These are phyloP conservation scores for Rhopilema esculentum DNA, from an alignment of 30 jellyfish, hydroid and myxozoan genomes.

Conservation along the genomic window DNA sequence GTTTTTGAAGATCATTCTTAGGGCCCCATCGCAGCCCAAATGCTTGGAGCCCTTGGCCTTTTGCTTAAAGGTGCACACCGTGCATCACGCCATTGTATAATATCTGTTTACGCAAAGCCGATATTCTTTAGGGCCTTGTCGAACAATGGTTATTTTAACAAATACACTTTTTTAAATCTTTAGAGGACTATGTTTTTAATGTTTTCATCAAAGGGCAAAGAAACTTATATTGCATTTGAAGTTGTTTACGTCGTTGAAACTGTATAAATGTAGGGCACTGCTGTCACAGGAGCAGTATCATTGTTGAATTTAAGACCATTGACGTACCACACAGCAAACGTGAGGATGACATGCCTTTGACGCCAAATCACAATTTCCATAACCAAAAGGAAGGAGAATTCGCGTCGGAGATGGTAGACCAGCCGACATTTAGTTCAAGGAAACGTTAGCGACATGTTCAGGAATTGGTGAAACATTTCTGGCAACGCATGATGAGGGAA, in stretches of 20 bases:
- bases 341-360: neutral
- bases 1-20: no score
- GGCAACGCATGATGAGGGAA: constrained; percentile 55
- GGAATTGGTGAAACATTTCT: constrained; percentile 38
- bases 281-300: neutral
- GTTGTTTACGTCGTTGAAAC: neutral
- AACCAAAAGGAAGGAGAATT: neutral
- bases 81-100: no score
- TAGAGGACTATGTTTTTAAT: no score
- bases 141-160: no score
- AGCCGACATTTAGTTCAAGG: constrained; percentile 35
- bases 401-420: constrained; percentile 21
- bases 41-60: no score
- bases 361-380: constrained; percentile 1
- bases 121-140: no score
- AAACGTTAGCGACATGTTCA: constrained; percentile 56
- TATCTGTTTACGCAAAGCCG: no score
- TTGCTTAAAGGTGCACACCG: no score
- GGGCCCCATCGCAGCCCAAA: no score
- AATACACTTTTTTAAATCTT: no score
- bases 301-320: neutral
- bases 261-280: neutral
- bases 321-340: neutral
- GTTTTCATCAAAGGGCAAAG: no score
- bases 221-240: no score